A percentile compares a stretch with the other conserved stretches of the same genome.
Evolutionary conservation across 2,113 vertebrate genomes (phyloP).

Genomic region (Diadophis punctatus): DNA sequence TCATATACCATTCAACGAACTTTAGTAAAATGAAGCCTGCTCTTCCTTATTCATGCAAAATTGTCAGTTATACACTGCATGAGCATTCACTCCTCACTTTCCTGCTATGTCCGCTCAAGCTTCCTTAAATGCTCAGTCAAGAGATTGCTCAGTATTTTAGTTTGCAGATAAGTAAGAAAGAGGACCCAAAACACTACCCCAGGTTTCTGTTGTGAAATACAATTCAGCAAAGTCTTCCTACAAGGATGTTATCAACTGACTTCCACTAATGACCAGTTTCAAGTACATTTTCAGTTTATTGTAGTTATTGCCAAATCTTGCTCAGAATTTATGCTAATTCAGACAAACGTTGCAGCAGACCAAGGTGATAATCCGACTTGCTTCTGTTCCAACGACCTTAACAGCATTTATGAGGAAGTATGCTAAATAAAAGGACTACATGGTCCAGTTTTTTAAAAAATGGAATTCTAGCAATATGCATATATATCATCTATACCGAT

Average conservation of each 20-base stretch:
- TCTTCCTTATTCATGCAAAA: not conserved
- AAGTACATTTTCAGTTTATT: conserved; percentile 5
- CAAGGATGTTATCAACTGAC: conserved; percentile 17
- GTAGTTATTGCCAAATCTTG: not conserved
- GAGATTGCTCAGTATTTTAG: conserved; percentile 14
- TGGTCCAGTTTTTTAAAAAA: not conserved
- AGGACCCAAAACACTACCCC: conserved; percentile 33
- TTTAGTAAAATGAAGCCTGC: not conserved
- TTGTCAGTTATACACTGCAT: not conserved
- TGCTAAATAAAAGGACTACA: not conserved
- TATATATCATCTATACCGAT: not conserved
- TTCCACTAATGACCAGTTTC: not conserved
- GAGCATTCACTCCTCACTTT: not conserved
- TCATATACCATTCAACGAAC: not conserved
- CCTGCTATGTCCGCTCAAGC: not conserved
- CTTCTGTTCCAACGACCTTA: not conserved
- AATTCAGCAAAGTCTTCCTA: conserved; percentile 12
- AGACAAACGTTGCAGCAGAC: not conserved
- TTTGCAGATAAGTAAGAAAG: conserved; percentile 49
- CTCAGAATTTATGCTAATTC: not conserved
- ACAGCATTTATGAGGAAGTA: not conserved
- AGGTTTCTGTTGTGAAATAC: conserved; percentile 31
- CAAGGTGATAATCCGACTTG: not conserved
- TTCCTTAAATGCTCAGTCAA: conserved; percentile 33
- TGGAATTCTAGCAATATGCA: not conserved